Conservation (phyloP, 1,140 invertebrate genomes). For the Asobara japonica region DNA sequence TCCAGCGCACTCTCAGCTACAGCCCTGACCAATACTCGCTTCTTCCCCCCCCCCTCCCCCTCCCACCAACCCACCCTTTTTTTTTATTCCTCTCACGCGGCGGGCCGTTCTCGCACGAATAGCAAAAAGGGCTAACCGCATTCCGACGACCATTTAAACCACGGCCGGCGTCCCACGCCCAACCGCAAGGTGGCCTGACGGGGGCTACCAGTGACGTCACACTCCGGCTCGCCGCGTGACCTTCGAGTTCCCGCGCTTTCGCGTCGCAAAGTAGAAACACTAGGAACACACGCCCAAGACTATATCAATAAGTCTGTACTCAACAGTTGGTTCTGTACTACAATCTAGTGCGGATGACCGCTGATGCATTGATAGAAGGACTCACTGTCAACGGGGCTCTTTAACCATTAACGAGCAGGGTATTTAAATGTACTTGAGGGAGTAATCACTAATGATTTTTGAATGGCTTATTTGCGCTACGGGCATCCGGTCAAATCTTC, state of each 20-base stretch:
- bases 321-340: neutral
- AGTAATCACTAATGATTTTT: too few species aligned
- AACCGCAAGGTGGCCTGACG: constrained; percentile 45
- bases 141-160: constrained; percentile 58
- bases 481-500: too few species aligned
- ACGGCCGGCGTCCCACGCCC: constrained; percentile 53
- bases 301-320: neutral
- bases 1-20: constrained; percentile 33
- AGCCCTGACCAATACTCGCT: constrained; percentile 32
- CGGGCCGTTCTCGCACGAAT: constrained; percentile 44
- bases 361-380: too few species aligned
- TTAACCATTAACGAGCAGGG: too few species aligned
- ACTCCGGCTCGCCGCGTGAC: constrained; percentile 43
- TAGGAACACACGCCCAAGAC: neutral
- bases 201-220: constrained; percentile 40
- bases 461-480: too few species aligned
- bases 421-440: too few species aligned
- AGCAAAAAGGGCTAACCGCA: constrained; percentile 58
- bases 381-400: too few species aligned
- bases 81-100: constrained; percentile 33
- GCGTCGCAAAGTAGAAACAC: constrained; percentile 10
- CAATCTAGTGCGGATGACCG: neutral
- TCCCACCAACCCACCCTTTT: constrained; percentile 11
- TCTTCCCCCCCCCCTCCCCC: constrained; percentile 26
- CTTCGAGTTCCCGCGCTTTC: constrained; percentile 57